phyloP scores from a whole-genome alignment of 2,797 vertebrate genomes.

The Chromobotia macracanthus region DNA sequence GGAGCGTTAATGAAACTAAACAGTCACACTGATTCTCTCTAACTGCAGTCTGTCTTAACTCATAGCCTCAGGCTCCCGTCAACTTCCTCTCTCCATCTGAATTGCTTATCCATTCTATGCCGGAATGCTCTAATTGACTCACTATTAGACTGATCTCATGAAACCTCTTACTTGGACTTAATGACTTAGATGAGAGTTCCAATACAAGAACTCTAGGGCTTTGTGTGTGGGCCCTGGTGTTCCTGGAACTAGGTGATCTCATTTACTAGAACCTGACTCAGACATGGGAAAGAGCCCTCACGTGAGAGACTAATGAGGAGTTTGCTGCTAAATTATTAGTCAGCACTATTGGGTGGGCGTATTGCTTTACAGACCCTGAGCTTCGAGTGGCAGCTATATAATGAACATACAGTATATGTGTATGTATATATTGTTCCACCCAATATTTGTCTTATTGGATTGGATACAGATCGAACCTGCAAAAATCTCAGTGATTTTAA shows the following conservation, averaged over 20 bases:
- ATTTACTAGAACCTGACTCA: slow-evolving; percentile 31
- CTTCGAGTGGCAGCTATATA: neutral
- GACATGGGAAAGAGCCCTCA: slow-evolving; percentile 34
- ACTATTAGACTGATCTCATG: slow-evolving; percentile 31
- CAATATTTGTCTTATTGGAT: too few relatives aligned
- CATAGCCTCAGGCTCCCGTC: slow-evolving; percentile 24
- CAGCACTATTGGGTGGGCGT: slow-evolving; percentile 20
- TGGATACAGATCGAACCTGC: too few relatives aligned
- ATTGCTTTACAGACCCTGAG: neutral
- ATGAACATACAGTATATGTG: neutral
- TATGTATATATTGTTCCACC: too few relatives aligned
- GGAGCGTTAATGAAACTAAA: slow-evolving; percentile 22
- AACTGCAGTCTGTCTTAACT: slow-evolving; percentile 31
- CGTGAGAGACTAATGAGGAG: slow-evolving; percentile 34
- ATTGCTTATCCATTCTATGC: slow-evolving; percentile 35
- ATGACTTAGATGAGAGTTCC: slow-evolving; percentile 41
- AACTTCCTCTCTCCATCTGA: slow-evolving; percentile 47
- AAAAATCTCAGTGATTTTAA: too few relatives aligned
- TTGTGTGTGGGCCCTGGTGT: slow-evolving; percentile 43
- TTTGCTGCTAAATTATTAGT: slow-evolving; percentile 14
- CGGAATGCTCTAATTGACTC: slow-evolving; percentile 49
- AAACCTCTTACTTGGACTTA: slow-evolving; percentile 27
- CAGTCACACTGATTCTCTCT: slow-evolving; percentile 36
- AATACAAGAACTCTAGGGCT: slow-evolving; percentile 1
- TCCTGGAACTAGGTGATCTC: slow-evolving; percentile 51